phyloP scores from a whole-genome alignment of 2,797 vertebrate species.

The Chromobotia macracanthus region DNA sequence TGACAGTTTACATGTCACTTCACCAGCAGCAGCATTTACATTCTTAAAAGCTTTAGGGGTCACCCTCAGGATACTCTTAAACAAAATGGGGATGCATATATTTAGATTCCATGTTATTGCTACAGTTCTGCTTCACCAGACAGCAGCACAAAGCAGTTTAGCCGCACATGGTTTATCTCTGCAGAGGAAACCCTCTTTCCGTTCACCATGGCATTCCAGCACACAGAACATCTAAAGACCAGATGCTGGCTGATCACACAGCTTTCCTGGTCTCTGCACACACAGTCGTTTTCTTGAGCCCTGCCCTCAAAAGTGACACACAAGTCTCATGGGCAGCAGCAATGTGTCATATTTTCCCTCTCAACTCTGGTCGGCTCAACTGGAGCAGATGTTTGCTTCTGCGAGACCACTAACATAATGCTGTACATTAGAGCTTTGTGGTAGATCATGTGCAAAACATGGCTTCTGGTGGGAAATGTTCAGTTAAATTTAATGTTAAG shows the following conservation, averaged over 20 bases:
- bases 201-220: conserved; percentile 32
- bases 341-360: conserved; percentile 34
- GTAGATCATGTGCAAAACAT: conserved; percentile 9
- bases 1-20: neutral
- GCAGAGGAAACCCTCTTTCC: conserved; percentile 14
- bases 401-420: conserved; percentile 44
- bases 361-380: neutral
- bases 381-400: conserved; percentile 45
- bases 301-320: conserved; percentile 7
- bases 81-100: neutral
- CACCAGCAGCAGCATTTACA: neutral
- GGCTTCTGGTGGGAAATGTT: neutral
- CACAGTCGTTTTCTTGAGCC: neutral
- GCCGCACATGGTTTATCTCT: neutral
- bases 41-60: neutral
- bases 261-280: conserved; percentile 15
- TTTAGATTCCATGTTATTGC: neutral
- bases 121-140: neutral
- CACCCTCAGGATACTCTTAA: neutral
- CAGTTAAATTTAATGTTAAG: neutral
- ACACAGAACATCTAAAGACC: conserved; percentile 23
- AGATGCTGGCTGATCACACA: conserved; percentile 26
- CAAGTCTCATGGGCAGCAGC: neutral
- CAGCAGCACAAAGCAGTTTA: neutral
- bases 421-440: neutral